Base-by-base conservation (phyloP, 2,797 vertebrate genomes). In the Somateria mollissima region DNA sequence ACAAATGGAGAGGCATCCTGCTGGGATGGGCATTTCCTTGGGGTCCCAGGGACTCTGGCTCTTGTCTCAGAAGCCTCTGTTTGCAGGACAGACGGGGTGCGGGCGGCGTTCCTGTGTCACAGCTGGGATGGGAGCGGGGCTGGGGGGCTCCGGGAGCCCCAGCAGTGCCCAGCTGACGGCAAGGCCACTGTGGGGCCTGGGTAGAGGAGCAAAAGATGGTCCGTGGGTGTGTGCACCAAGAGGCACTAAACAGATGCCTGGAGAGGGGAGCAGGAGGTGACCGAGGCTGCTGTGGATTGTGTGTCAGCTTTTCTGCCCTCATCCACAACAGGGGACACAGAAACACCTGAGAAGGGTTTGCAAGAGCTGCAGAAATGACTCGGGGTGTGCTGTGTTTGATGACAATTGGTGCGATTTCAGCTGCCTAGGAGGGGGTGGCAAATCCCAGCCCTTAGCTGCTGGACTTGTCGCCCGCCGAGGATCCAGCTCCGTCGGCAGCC, bases 31-130 rank as follows among this genome's bases (percentile, higher is more conserved):
- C 22, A 2, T 16, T 47, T 54, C 51, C 20, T 6, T 2, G 4
- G 39, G 25, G 12, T 49, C 60, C 72, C 21, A 4, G 45, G 45
- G 66, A 24, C 32, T 25, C 7, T 0, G 1, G 14, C 51, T 37
- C 53, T 43, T 0, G 2, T 61, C 56, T 58, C 56, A 8, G 56
- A 13, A 58, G 32, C 20, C 61, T 73, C 45, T 20, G 47, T 49
- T 49, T 49, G 21, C 47, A 24, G 47, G 47, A 24, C 47, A 49
- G 47, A 49, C 47, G 22, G 22, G 32, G 54, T 2, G 2, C 7
- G 41, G 19, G 41, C 2, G 4, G 34, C 0, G 1, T 45, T 8
- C 27, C 20, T 2, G 37, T 17, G 2, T 32, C 10, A 16, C 1
- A 4, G 73, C 28, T 30, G 53, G 53, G 53, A 30, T 11, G 10